Percentiles rank a stretch among this genome's conserved stretches.
Evolutionary conservation across 2,888 invertebrate genomes (phyloP).

Genomic region (Rhyacophila evoluta): DNA sequence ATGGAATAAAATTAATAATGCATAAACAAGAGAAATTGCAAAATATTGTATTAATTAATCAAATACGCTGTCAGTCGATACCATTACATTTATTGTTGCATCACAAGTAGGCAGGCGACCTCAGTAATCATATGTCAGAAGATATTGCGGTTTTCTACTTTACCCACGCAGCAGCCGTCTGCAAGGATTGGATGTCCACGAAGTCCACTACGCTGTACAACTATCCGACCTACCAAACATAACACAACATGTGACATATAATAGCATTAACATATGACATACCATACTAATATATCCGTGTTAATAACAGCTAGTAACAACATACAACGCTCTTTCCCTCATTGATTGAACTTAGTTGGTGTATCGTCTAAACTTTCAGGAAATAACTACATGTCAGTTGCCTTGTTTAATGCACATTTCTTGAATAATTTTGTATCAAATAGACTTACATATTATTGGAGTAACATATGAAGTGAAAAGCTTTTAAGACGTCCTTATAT

Average conservation of each 20-base stretch:
- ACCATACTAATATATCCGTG: conserved; percentile 3
- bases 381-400: conserved; percentile 28
- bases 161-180: conserved; percentile 20
- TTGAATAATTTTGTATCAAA: background rate
- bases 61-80: background rate
- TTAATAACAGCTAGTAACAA: background rate
- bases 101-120: conserved; percentile 46
- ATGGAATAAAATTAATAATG: no score
- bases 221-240: background rate
- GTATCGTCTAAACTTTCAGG: conserved; percentile 39
- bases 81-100: background rate
- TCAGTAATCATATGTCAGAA: conserved; percentile 54
- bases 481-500: no score
- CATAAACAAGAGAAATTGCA: background rate
- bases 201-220: background rate
- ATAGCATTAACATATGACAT: background rate
- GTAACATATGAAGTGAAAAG: no score
- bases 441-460: no score
- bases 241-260: background rate
- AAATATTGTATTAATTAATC: background rate
- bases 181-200: background rate
- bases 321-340: background rate
- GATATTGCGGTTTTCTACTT: conserved; percentile 50
- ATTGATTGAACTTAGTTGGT: conserved; percentile 17
- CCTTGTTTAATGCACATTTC: background rate